These are phyloP conservation scores for Sphyrna mokarran DNA, from an alignment of 2,113 vertebrate genomes.

Conservation along the genomic window DNA sequence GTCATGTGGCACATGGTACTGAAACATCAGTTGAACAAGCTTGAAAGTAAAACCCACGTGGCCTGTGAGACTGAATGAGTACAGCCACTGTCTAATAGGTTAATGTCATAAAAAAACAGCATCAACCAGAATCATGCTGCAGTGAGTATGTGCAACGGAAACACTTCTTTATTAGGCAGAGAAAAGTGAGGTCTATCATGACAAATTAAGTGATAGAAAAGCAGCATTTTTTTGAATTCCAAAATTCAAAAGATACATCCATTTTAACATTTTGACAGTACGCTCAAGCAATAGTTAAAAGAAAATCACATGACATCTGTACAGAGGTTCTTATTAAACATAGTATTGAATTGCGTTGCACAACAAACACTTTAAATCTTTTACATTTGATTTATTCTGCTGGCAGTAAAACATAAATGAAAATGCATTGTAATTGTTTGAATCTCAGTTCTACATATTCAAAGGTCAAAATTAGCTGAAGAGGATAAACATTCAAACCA, in stretches of 20 bases:
- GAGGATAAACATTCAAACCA: not conserved
- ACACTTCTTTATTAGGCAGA: conserved; percentile 8
- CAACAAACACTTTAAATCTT: not conserved
- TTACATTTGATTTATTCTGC: conserved; percentile 24
- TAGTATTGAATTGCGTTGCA: not conserved
- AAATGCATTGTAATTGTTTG: not conserved
- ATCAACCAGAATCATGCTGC: conserved; percentile 29
- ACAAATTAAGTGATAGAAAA: not conserved
- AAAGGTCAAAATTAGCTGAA: not conserved
- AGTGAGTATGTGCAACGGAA: not conserved
- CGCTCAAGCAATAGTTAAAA: not conserved
- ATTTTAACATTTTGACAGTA: not conserved
- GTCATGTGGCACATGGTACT: conserved; percentile 63
- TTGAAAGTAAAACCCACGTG: conserved; percentile 53
- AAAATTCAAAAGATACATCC: not conserved
- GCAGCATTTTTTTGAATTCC: not conserved
- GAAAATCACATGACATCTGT: not conserved
- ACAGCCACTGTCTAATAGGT: conserved; percentile 37
- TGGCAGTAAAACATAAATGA: not conserved
- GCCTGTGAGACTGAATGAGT: conserved; percentile 44
- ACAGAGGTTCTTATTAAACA: not conserved
- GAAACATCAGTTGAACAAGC: conserved; percentile 55
- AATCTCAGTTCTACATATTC: not conserved
- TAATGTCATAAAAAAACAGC: conserved; percentile 21
- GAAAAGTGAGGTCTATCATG: not conserved